Percentiles rank a stretch among this genome's conserved stretches.
Conservation (phyloP, 2,797 vertebrate species). For the Clarias fuscus region DNA sequence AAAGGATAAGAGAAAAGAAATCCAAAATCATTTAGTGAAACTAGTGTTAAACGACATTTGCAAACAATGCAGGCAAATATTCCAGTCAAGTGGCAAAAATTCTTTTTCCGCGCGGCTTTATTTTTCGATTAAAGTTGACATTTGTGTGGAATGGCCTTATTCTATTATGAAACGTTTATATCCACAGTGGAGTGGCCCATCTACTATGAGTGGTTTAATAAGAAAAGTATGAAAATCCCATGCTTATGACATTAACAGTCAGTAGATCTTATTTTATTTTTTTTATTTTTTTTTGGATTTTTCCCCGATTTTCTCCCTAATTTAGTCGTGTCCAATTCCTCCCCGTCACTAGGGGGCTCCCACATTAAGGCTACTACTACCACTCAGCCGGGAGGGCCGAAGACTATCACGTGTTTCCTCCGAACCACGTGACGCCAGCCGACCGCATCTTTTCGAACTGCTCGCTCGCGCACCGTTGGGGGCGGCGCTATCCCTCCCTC, state of each 20-base stretch:
- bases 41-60: not conserved
- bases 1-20: not conserved
- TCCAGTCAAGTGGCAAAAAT: too few relatives aligned
- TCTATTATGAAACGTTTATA: not conserved
- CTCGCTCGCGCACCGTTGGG: too few relatives aligned
- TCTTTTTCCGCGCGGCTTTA: not conserved
- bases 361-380: too few relatives aligned
- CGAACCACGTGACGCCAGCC: too few relatives aligned
- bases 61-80: not conserved
- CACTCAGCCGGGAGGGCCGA: too few relatives aligned
- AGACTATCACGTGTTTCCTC: too few relatives aligned
- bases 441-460: too few relatives aligned
- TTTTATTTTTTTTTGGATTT: too few relatives aligned
- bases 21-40: not conserved
- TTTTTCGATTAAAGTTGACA: not conserved
- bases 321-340: too few relatives aligned
- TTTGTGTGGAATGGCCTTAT: not conserved
- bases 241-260: not conserved
- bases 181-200: not conserved
- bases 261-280: not conserved
- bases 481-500: too few relatives aligned
- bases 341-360: too few relatives aligned
- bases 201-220: not conserved
- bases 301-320: too few relatives aligned
- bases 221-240: not conserved